Conservation (phyloP, 37 sponge, comb jelly and placozoan species). For the Geodia barretti region DNA sequence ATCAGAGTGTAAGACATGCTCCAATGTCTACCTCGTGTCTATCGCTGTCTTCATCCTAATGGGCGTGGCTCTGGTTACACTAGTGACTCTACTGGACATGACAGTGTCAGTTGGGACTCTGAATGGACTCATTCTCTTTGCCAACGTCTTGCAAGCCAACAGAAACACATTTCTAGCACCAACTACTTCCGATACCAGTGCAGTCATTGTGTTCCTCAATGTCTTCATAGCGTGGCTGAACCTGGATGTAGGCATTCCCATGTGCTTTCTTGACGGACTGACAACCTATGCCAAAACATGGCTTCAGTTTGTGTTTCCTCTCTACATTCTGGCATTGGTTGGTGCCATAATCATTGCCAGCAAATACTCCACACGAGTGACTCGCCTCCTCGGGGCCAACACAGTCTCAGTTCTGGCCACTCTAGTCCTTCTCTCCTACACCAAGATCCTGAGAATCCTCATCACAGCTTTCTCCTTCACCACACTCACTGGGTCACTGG, state of each 20-base stretch:
- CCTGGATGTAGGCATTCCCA: not conserved
- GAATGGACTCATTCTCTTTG: conserved; percentile 18
- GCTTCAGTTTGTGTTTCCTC: conserved; percentile 18
- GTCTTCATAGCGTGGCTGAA: conserved; percentile 20
- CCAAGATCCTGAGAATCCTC: not conserved
- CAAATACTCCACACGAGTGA: not conserved
- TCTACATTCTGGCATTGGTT: not conserved
- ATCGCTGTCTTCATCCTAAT: not conserved
- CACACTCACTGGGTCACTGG: not conserved
- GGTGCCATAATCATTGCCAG: not conserved
- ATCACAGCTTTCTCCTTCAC: not conserved
- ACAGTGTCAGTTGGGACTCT: conserved; percentile 7
- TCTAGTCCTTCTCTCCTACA: conserved; percentile 14
- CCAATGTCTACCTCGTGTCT: not conserved
- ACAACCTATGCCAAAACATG: conserved; percentile 2
- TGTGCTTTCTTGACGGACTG: conserved; percentile 2
- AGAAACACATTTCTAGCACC: not conserved
- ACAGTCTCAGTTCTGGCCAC: conserved; percentile 16
- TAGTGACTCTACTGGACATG: not conserved
- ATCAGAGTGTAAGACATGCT: not conserved
- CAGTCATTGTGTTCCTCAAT: no score
- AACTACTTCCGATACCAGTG: no score
- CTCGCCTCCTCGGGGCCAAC: not conserved
- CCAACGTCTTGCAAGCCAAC: conserved; percentile 1
- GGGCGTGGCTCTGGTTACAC: not conserved